Base-by-base conservation (phyloP, 2,113 vertebrate genomes). In the Macquaria ambigua region DNA sequence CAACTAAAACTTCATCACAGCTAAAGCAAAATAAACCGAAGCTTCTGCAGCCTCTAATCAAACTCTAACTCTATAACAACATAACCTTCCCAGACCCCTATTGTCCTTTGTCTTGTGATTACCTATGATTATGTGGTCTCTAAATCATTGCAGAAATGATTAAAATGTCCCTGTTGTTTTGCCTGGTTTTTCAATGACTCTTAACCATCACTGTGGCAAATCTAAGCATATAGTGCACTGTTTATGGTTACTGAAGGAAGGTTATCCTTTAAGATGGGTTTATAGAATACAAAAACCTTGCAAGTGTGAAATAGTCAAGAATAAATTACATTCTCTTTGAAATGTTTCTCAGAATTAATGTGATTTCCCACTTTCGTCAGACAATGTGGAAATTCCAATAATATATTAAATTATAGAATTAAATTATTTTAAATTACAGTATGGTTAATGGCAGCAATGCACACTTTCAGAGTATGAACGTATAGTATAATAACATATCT, bases 1-100 rank as follows among this genome's bases (percentile, higher is more conserved):
- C 11, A 23, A 91, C 92, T 89, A 91, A 92, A 90, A 94, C 92
- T 92, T 91, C 88, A 88, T 87, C 56, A 79, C 34, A 74, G 82
- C 88, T 85, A 79, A 95, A 94, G 92, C 82, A 79, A 93, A 94
- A 81, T 83, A 89, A 92, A 89, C 61, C 78, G 70, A 66, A 86
- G 83, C 92, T 89, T 92, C 86, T 93, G 93, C 93, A 92, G 89
- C 94, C 92, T 90, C 87, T 92, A 91, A 89, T 92, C 70, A 87
- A 94, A 88, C 77, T 84, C 93, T 93, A 93, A 93, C 91, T 87
- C 80, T 62, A 15, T 94, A 94, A 95, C 93, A 93, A 86, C 21
- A 10, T 94, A 93, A 94, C 93, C 85, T 70, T 89, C 93, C 93
- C 81, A 89, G 66, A 82, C 66, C 85, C 86, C 80, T 56, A 7